These are phyloP conservation scores for Rhagonycha lutea DNA, from an alignment of 2,888 invertebrate species.

Conservation along the genomic window DNA sequence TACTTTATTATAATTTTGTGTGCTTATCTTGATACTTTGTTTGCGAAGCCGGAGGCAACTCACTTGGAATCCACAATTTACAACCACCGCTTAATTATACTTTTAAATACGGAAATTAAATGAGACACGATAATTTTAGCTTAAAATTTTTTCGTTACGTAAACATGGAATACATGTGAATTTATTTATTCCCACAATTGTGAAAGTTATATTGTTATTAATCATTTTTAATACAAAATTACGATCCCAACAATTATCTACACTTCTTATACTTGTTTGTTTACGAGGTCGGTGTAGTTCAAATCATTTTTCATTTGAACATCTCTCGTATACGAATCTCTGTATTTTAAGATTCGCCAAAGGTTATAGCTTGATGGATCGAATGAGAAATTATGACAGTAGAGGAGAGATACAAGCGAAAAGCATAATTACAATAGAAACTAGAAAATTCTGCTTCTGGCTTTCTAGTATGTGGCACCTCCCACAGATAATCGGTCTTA, in stretches of 20 bases:
- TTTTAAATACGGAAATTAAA: neutral
- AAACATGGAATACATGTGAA: neutral
- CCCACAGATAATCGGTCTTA: too few relatives aligned
- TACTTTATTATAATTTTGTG: neutral
- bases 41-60: neutral
- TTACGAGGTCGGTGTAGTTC: neutral
- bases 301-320: neutral
- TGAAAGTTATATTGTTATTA: neutral
- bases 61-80: neutral
- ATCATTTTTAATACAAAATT: neutral
- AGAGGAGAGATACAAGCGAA: too few relatives aligned
- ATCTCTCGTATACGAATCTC: neutral
- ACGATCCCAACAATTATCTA: neutral
- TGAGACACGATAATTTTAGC: neutral
- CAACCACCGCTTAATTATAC: neutral
- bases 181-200: neutral
- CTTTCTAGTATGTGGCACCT: too few relatives aligned
- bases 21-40: neutral
- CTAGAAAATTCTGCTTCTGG: too few relatives aligned
- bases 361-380: too few relatives aligned
- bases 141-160: neutral
- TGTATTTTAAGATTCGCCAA: too few relatives aligned
- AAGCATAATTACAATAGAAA: too few relatives aligned
- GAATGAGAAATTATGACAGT: too few relatives aligned
- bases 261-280: neutral